These are phyloP conservation scores for Pseudococcus jackbeardsleyi DNA, from an alignment of 2,888 invertebrate genomes.

Conservation along the genomic window DNA sequence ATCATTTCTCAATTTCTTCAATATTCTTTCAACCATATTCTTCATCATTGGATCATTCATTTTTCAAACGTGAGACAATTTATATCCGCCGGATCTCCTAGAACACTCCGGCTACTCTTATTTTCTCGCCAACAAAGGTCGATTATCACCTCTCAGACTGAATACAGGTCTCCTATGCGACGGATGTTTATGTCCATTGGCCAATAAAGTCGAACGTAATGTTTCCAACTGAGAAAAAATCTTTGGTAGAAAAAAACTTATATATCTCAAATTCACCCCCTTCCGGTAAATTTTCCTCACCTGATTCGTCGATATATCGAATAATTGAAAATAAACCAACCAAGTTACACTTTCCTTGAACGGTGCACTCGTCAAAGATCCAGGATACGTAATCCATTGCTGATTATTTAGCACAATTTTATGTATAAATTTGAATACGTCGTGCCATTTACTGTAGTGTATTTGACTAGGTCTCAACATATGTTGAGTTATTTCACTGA, in stretches of 20 bases:
- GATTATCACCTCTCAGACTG: not conserved
- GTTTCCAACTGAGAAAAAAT: not conserved
- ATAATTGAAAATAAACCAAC: constrained; percentile 60
- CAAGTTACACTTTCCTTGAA: constrained; percentile 63
- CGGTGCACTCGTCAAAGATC: constrained; percentile 61
- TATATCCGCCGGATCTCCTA: too few species aligned
- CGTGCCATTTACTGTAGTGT: not conserved
- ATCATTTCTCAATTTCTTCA: too few species aligned
- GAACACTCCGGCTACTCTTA: too few species aligned
- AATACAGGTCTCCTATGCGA: not conserved
- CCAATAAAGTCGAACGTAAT: not conserved
- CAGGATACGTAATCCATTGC: constrained; percentile 60
- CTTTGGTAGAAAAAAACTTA: not conserved
- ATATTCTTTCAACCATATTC: too few species aligned
- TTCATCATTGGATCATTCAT: too few species aligned
- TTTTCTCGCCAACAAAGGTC: not conserved
- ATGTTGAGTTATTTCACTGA: not conserved
- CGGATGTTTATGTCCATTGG: not conserved
- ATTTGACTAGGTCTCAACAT: not conserved
- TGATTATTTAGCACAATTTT: constrained; percentile 26
- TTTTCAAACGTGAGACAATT: too few species aligned
- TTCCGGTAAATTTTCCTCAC: not conserved
- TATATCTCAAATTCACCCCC: too few species aligned
- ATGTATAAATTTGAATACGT: constrained; percentile 11
- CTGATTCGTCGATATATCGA: constrained; percentile 58